phyloP scores from a whole-genome alignment of 2,888 invertebrate species.

The Apotomis capreana region DNA sequence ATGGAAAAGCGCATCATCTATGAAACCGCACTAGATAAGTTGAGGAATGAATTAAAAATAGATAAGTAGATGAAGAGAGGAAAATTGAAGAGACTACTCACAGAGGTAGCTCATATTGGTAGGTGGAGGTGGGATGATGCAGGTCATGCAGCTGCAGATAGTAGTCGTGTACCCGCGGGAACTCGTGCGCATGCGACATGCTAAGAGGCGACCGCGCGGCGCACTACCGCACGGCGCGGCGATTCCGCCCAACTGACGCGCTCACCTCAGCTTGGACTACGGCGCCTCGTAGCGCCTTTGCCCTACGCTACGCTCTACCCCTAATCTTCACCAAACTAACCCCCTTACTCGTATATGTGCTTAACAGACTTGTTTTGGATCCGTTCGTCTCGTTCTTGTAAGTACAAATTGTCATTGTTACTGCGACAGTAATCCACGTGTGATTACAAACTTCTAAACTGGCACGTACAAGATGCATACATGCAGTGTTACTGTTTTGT shows the following conservation, averaged over 20 bases:
- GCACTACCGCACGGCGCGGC: slow-evolving; percentile 48
- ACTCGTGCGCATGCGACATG: slow-evolving; percentile 66
- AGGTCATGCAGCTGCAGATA: slow-evolving; percentile 62
- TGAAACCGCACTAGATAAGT: not conserved
- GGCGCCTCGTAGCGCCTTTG: slow-evolving; percentile 7
- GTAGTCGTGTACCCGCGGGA: slow-evolving; percentile 59
- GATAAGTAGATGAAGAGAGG: not conserved
- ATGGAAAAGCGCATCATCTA: not conserved
- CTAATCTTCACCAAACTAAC: not conserved
- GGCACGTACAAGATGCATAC: no score
- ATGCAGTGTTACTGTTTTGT: no score
- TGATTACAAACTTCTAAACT: no score
- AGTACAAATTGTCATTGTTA: no score
- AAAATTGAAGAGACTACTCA: slow-evolving; percentile 52
- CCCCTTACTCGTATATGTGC: no score
- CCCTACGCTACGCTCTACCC: slow-evolving; percentile 13
- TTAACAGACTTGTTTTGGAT: no score
- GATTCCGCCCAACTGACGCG: slow-evolving; percentile 46
- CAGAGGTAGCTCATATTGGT: slow-evolving; percentile 57
- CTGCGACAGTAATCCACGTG: no score
- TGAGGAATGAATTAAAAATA: not conserved
- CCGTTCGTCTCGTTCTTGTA: no score
- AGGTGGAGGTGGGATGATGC: slow-evolving; percentile 54
- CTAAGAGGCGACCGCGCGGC: slow-evolving; percentile 41
- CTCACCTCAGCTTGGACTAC: slow-evolving; percentile 7